These are phyloP conservation scores for Gymnopithys bicolor DNA, from an alignment of 2,797 vertebrate genomes.

Conservation along the genomic window DNA sequence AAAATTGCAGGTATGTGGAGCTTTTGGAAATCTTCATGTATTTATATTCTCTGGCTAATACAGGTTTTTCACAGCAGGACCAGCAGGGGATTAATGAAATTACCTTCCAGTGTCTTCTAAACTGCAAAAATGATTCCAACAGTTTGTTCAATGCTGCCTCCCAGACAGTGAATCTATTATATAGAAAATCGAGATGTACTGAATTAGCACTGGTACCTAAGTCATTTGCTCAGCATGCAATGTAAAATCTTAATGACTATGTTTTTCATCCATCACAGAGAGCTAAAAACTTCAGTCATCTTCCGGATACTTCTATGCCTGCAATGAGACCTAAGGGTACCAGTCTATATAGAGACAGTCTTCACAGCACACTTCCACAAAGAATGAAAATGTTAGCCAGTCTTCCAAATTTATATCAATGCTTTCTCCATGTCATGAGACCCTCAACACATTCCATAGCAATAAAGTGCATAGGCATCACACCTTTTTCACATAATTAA, in stretches of 20 bases:
- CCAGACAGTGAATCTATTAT: not conserved
- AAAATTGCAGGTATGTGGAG: not conserved
- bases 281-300: not conserved
- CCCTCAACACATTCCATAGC: not conserved
- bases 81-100: constrained; percentile 47
- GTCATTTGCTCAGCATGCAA: not conserved
- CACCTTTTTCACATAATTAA: not conserved
- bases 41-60: constrained; percentile 12
- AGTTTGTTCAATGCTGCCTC: not conserved
- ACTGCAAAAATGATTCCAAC: not conserved
- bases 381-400: not conserved
- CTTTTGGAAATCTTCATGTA: not conserved
- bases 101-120: constrained; percentile 13
- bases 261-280: not conserved
- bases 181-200: not conserved
- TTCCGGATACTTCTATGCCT: not conserved
- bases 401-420: not conserved
- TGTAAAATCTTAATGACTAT: not conserved
- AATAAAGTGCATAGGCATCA: not conserved
- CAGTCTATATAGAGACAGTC: not conserved
- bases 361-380: not conserved
- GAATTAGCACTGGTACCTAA: not conserved
- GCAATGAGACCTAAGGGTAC: not conserved
- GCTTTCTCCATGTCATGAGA: not conserved
- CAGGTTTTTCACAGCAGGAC: constrained; percentile 2